Evolutionary conservation across 1,140 invertebrate genomes (phyloP), one percentile per base, ranked within the genome.

Genomic region (Eupeodes corollae): DNA sequence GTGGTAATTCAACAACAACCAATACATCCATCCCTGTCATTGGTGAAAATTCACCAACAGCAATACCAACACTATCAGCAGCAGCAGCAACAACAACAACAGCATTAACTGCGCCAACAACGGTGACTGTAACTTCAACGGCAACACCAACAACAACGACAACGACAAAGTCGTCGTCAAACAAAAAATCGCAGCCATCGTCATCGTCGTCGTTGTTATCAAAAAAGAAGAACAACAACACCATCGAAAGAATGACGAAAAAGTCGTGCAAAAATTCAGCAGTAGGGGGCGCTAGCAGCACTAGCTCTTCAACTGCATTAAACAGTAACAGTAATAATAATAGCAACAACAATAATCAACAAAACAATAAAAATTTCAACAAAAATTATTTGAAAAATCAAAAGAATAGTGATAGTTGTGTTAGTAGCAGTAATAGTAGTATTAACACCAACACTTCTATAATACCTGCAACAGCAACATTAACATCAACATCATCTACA

Each of bases 111-210:
- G 11, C 66, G 68, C 43, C 65, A 65, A 39, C 68, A 70, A 30
- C 63, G 69, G 14, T 63, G 72, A 37, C 63, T 68, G 31, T 67
- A 61, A 21, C 65, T 72, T 30, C 72, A 72, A 33, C 74, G 73
- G 45, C 72, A 73, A 26, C 60, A 68, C 11, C 59, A 69, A 31
- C 63, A 74, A 26, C 67, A 67, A 10, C 69, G 71, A 40, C 61
- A 67, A 21, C 59, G 64, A 30, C 68, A 71, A 13, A 65, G 71
- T 39, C 70, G 73, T 38, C 58, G 62, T 44, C 69, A 71, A 32
- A 67, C 68, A 19, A 68, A 71, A 6, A 55, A 61, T 30, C 58
- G 51, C 40, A 61, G 52, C 14, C 63, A 68, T 45, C 69, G 72
- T 37, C 70, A 72, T 15, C 40, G 50, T 56, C 0, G 52, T 45